These are phyloP conservation scores for Nannoperca australis DNA, from an alignment of 2,797 vertebrate species.

Conservation along the genomic window DNA sequence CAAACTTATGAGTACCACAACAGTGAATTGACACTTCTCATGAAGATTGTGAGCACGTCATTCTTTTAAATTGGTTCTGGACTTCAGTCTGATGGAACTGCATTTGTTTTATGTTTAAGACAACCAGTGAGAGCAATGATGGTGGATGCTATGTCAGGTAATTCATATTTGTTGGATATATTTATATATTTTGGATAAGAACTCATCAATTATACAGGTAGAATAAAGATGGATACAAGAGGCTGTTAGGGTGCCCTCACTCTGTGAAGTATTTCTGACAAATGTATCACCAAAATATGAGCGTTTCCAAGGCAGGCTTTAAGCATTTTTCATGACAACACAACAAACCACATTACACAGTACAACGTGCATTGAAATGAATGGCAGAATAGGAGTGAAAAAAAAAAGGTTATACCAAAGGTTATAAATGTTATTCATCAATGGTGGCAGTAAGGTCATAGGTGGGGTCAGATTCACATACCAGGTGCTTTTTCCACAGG, in stretches of 20 bases:
- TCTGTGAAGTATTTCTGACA: constrained; percentile 12
- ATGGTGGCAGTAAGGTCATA: constrained; percentile 35
- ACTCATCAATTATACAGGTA: background rate
- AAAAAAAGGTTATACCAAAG: constrained; percentile 66
- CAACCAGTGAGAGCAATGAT: constrained; percentile 30
- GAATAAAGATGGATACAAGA: background rate
- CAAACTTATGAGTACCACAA: background rate
- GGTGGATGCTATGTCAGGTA: background rate
- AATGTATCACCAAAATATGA: constrained; percentile 41
- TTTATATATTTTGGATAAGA: constrained; percentile 3
- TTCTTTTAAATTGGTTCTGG: background rate
- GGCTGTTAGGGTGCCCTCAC: constrained; percentile 38
- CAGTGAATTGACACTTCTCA: background rate
- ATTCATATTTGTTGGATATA: background rate
- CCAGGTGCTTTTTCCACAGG: constrained; percentile 94
- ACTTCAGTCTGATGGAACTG: background rate
- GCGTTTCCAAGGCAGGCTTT: constrained; percentile 80
- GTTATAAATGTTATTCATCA: constrained; percentile 53
- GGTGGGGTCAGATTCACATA: constrained; percentile 84
- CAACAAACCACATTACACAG: constrained; percentile 71
- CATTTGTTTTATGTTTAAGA: constrained; percentile 23
- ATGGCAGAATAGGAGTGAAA: constrained; percentile 71
- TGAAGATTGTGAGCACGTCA: background rate
- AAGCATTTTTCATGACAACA: constrained; percentile 76
- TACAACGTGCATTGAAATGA: constrained; percentile 69